Conservation (phyloP, 2,888 invertebrate species). For the Hemistola chrysoprasaria region DNA sequence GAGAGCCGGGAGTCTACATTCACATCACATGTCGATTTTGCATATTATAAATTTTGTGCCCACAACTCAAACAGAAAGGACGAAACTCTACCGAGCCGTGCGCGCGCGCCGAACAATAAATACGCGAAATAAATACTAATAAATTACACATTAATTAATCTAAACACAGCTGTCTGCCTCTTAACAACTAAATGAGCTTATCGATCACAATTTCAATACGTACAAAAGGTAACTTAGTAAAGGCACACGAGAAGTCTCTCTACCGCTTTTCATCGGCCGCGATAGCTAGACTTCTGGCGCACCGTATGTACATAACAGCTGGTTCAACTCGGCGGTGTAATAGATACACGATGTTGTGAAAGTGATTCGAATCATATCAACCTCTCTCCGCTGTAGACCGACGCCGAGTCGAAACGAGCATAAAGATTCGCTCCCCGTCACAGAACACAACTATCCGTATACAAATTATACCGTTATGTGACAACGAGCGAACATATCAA, state of each 20-base stretch:
- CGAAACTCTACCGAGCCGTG: slow-evolving; percentile 64
- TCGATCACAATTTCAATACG: slow-evolving; percentile 53
- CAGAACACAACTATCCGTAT: slow-evolving; percentile 11
- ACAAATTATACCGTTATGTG: slow-evolving; percentile 6
- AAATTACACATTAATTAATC: slow-evolving; percentile 46
- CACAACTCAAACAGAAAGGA: slow-evolving; percentile 75
- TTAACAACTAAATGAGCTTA: slow-evolving; percentile 58
- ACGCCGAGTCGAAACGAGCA: slow-evolving; percentile 1
- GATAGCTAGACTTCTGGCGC: slow-evolving; percentile 5
- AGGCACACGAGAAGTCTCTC: slow-evolving; percentile 1
- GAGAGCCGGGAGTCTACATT: slow-evolving; percentile 57
- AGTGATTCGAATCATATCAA: no score
- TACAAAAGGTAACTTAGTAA: slow-evolving; percentile 19
- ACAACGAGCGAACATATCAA: slow-evolving; percentile 12
- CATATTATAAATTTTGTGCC: slow-evolving; percentile 65
- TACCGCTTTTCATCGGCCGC: slow-evolving; percentile 2
- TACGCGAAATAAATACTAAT: slow-evolving; percentile 68
- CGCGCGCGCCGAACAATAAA: slow-evolving; percentile 60
- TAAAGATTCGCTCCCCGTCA: not conserved
- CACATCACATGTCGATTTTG: slow-evolving; percentile 74
- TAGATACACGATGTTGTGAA: no score
- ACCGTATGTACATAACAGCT: not conserved
- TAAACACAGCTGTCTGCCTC: slow-evolving; percentile 59
- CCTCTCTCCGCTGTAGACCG: no score
- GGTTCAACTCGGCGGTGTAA: slow-evolving; percentile 2